Evolutionary conservation across 2,888 invertebrate species (phyloP), one percentile per base, ranked within the genome.

Genomic region (Parelbella ahira): DNA sequence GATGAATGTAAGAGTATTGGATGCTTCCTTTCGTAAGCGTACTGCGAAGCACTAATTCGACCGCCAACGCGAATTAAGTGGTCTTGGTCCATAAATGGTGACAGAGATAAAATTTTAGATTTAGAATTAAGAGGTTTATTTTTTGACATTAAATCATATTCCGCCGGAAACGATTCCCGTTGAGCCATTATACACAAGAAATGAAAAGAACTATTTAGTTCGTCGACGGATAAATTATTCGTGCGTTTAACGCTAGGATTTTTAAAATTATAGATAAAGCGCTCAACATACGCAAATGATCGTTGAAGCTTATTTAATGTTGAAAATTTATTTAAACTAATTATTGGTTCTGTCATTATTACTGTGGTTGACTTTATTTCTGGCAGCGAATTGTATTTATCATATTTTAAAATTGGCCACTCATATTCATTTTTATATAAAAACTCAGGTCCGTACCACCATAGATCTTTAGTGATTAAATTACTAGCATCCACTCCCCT

Each of bases 241-340:
- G 18, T 9, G 2, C 6, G 10, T 32, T 46, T 50, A 13, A n/a
- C 3, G 10, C 36, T 39, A 28, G 21, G 37, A 27, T 44, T 44
- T 47, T 38, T 46, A 23, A 37, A 19, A 25, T 53, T 50, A 25
- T 45, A 9, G 4, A 49, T 44, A 24, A 48, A 46, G 2, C 42
- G 33, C 29, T 39, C 37, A 2, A 47, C 41, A 11, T 51, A 49
- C 5, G 32, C 33, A 12, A 45, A 32, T 4, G 37, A 2, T 38
- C 46, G 18, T 43, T 47, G 21, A 3, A 47, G 10, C 42, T 19
- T 25, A 29, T 4, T 23, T 27, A 49, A 43, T 19, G 24, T 47
- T 5, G 43, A 47, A 39, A 24, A 47, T 1, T 24, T 24, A 12
- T 42, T 20, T 7, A 41, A 39, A 18, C 34, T 24, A 8, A 46